Conservation (phyloP, 2,888 invertebrate genomes). For the Plagodis pulveraria region DNA sequence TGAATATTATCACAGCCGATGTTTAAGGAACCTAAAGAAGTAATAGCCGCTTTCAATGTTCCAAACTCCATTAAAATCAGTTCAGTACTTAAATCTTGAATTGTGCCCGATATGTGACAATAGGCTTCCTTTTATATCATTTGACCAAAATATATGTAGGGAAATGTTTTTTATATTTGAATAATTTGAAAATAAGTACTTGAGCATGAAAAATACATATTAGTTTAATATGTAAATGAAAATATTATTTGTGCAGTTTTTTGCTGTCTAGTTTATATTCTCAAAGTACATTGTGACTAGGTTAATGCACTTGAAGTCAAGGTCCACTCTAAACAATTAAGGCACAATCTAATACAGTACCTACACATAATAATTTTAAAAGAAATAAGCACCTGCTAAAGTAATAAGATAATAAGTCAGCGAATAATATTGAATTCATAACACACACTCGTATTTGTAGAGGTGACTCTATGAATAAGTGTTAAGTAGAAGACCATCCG, state of each 20-base stretch:
- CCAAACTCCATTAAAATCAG: no score
- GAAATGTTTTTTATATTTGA: no score
- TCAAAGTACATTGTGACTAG: constrained; percentile 39
- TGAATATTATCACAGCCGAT: no score
- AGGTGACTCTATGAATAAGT: constrained; percentile 39
- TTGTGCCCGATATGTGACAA: no score
- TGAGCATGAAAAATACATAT: neutral
- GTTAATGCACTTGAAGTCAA: constrained; percentile 59
- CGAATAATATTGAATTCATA: constrained; percentile 44
- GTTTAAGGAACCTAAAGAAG: no score
- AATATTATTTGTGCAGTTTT: no score
- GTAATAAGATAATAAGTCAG: constrained; percentile 9
- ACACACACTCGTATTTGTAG: constrained; percentile 31
- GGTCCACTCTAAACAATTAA: constrained; percentile 52
- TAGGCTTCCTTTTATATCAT: no score
- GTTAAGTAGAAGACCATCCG: constrained; percentile 23
- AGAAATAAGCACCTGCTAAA: constrained; percentile 5
- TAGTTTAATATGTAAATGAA: no score
- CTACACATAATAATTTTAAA: neutral
- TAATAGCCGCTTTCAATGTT: no score
- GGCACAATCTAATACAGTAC: constrained; percentile 33
- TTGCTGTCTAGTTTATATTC: constrained; percentile 16
- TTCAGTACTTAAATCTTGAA: no score
- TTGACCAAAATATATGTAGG: no score
- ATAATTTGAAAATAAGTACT: neutral